phyloP scores from a whole-genome alignment of 2,113 vertebrate genomes.

The Acanthochromis polyacanthus region DNA sequence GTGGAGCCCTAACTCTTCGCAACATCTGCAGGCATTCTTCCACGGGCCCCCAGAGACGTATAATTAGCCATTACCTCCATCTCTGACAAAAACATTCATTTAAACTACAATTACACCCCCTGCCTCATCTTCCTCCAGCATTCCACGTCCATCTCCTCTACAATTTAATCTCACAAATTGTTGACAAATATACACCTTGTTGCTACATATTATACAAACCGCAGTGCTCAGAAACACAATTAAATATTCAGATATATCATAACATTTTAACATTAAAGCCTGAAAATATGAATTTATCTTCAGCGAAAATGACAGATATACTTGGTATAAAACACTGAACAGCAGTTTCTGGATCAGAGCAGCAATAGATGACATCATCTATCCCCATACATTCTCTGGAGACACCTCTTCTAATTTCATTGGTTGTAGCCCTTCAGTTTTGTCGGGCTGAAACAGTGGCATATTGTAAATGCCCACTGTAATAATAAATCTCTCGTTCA shows the following conservation, averaged over 20 bases:
- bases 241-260: not conserved
- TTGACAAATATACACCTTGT: slow-evolving; percentile 24
- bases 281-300: not conserved
- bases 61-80: slow-evolving; percentile 83
- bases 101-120: slow-evolving; percentile 84
- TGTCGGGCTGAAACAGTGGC: slow-evolving; percentile 13
- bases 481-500: slow-evolving; percentile 59
- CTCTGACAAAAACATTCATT: slow-evolving; percentile 83
- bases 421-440: slow-evolving; percentile 27
- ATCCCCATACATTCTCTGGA: slow-evolving; percentile 28
- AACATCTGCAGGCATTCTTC: slow-evolving; percentile 78
- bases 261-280: slow-evolving; percentile 5
- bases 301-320: slow-evolving; percentile 2
- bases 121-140: slow-evolving; percentile 67
- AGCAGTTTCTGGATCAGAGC: slow-evolving; percentile 6
- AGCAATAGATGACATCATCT: slow-evolving; percentile 29
- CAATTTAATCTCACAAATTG: slow-evolving; percentile 60
- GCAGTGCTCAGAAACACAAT: slow-evolving; percentile 7
- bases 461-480: slow-evolving; percentile 49
- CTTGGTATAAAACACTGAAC: slow-evolving; percentile 5
- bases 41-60: slow-evolving; percentile 70
- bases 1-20: slow-evolving; percentile 63
- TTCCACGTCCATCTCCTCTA: slow-evolving; percentile 66
- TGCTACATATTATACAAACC: not conserved
- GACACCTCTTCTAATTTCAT: slow-evolving; percentile 36